Evolutionary conservation across 2,113 vertebrate species (phyloP), one percentile per base, ranked within the genome.

Genomic region (Andinoacara biseriatus): DNA sequence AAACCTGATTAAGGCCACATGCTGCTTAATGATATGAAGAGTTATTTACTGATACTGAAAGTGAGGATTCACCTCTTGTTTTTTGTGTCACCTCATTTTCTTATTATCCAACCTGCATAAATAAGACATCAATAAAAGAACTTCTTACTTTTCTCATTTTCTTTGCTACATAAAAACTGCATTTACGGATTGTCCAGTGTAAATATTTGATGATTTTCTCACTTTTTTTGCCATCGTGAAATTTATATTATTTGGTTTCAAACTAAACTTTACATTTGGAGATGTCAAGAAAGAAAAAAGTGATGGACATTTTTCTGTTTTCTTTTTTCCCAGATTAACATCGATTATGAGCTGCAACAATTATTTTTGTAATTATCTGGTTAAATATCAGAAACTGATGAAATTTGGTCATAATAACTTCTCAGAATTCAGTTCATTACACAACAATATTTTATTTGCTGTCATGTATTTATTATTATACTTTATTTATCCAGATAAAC

Each of bases 131-230:
- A 4, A 49, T 33, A 31, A 14, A 72, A 20, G 7, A 31, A 54
- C 24, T 54, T 54, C 0, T 11, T 54, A 1, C 52, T 52, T 52
- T 31, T 72, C 17, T 8, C 18, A 20, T 20, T 46, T 49, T 52
- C 3, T 4, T 46, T 67, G 15, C 1, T 67, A 67, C 8, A 52
- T 17, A 56, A 38, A 61, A 78, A 49, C 1, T 56, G 11, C 43
- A 49, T 49, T 35, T 52, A 62, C 24, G 62, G 13, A 46, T 18
- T 54, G 0, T 62, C 26, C 2, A 22, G 2, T 35, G 59, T 1
- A 1, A 62, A 49, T 9, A 62, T 4, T 24, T 49, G 11, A 8
- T 0, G 58, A 29, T 69, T 52, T 49, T 4, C 4, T 54, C 43
- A 46, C 10, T 18, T 67, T 46, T 33, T 33, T 33, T 46, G 8